These are phyloP conservation scores for Halocynthia aurantium DNA, from an alignment of 23 tunicate genomes.

Conservation along the genomic window DNA sequence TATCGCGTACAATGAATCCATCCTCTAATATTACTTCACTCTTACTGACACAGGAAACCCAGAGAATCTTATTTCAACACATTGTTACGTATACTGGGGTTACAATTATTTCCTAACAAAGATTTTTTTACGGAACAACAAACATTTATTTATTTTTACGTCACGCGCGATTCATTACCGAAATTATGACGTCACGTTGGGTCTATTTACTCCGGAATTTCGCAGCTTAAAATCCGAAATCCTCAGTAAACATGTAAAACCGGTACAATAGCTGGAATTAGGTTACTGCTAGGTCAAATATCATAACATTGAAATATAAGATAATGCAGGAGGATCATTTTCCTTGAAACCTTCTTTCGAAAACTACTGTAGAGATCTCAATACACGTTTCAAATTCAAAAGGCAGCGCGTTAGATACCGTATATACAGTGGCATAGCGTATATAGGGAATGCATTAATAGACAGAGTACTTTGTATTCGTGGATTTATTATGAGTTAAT, in stretches of 20 bases:
- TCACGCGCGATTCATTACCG: not conserved
- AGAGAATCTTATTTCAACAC: not conserved
- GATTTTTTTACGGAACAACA: not conserved
- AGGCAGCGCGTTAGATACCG: no score
- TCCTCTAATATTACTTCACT: not conserved
- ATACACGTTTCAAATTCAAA: no score
- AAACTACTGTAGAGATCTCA: no score
- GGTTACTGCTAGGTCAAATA: not conserved
- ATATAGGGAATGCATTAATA: no score
- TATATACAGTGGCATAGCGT: no score
- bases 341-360: no score
- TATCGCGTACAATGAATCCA: not conserved
- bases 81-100: not conserved
- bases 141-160: not conserved
- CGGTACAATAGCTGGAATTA: not conserved
- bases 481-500: no score
- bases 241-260: not conserved
- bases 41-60: no score
- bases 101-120: not conserved
- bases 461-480: no score
- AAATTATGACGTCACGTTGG: slow-evolving; percentile 12
- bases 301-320: slow-evolving; percentile 14
- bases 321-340: not conserved
- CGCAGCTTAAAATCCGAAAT: not conserved
- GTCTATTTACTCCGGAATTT: slow-evolving; percentile 1